Percentiles rank a stretch among this genome's conserved stretches.
Evolutionary conservation across 2,888 invertebrate genomes (phyloP).

Genomic region (Meteorus colon): DNA sequence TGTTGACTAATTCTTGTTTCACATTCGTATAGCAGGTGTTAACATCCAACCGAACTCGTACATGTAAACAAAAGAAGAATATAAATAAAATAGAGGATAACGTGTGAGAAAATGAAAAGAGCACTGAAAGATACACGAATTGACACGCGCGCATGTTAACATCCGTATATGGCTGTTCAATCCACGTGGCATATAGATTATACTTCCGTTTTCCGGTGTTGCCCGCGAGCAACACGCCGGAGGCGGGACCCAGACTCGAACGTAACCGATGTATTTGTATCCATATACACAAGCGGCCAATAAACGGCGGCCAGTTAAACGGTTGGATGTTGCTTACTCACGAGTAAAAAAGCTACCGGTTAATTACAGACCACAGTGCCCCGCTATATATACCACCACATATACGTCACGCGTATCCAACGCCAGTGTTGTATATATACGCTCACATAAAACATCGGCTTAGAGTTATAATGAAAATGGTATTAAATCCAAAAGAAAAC

Average conservation of each 20-base stretch:
- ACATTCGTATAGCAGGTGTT: too few relatives aligned
- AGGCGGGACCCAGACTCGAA: conserved; percentile 60
- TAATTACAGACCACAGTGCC: conserved; percentile 70
- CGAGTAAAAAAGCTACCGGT: conserved; percentile 72
- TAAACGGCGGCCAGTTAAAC: conserved; percentile 67
- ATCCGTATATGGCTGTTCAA: conserved; percentile 2
- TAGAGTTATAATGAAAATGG: too few relatives aligned
- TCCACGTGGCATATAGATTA: conserved; percentile 31
- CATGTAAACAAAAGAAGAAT: neutral
- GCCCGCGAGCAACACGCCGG: conserved; percentile 50
- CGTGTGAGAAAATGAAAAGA: neutral
- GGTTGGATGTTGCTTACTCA: conserved; percentile 54
- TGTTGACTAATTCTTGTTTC: too few relatives aligned
- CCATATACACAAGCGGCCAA: conserved; percentile 63
- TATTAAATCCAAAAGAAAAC: too few relatives aligned
- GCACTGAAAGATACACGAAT: conserved; percentile 24
- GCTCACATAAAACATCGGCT: too few relatives aligned
- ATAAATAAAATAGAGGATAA: neutral
- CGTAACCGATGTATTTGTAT: conserved; percentile 66
- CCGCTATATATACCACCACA: conserved; percentile 53
- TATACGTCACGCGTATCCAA: neutral
- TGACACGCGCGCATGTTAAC: conserved; percentile 27
- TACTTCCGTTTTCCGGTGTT: conserved; percentile 66
- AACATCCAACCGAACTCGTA: too few relatives aligned
- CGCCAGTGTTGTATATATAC: neutral